Evolutionary conservation across 2,113 vertebrate species (phyloP).

Genomic region (Anoura caudifer): DNA sequence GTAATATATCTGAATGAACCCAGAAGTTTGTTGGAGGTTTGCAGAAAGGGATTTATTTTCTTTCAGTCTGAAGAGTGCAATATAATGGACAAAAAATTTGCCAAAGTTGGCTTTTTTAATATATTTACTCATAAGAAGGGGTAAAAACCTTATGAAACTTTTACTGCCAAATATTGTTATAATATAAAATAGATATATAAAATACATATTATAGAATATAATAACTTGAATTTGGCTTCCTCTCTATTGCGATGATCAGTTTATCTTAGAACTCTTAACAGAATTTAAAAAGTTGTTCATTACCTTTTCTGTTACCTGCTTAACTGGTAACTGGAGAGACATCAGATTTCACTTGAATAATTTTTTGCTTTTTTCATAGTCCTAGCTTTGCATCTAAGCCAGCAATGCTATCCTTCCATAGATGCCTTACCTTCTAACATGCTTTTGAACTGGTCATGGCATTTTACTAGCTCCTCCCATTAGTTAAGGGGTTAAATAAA

Average conservation of each 20-base stretch:
- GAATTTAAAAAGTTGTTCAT: background rate
- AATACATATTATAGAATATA: background rate
- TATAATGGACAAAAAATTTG: background rate
- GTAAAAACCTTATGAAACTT: background rate
- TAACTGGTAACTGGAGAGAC: background rate
- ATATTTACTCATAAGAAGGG: background rate
- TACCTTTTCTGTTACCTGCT: background rate
- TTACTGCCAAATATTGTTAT: background rate
- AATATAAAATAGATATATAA: background rate
- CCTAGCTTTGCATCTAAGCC: background rate
- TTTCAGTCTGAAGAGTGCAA: conserved; percentile 9
- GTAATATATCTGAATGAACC: background rate
- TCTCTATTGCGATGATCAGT: background rate
- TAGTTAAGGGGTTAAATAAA: background rate
- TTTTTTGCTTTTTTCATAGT: background rate
- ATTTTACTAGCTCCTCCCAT: background rate
- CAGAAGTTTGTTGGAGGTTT: background rate
- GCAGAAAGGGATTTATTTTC: background rate
- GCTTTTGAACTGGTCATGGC: background rate
- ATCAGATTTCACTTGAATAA: background rate
- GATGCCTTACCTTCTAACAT: background rate
- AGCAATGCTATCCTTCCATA: background rate
- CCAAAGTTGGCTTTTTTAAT: conserved; percentile 8
- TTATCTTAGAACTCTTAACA: background rate
- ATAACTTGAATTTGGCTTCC: conserved; percentile 5